These are phyloP conservation scores for Pituophis catenifer DNA, from an alignment of 2,113 vertebrate species.

Conservation along the genomic window DNA sequence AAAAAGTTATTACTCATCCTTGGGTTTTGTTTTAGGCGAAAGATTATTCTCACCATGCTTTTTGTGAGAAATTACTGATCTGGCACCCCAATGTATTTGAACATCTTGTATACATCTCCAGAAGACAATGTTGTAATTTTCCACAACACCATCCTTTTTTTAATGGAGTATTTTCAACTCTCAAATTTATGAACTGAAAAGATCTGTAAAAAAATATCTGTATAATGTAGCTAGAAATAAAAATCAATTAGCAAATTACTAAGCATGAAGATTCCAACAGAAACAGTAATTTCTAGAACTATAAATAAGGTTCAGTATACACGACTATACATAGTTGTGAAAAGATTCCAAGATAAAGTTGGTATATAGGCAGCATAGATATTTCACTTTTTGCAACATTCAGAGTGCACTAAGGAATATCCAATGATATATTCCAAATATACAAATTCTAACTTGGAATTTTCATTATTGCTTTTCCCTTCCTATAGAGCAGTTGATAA, in stretches of 20 bases:
- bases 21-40: slow-evolving; percentile 76
- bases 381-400: not conserved
- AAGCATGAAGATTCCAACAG: slow-evolving; percentile 22
- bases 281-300: not conserved
- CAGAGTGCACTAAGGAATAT: not conserved
- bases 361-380: not conserved
- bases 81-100: slow-evolving; percentile 74
- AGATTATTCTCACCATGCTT: slow-evolving; percentile 84
- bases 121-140: slow-evolving; percentile 65
- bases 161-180: slow-evolving; percentile 48
- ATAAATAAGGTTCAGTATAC: not conserved
- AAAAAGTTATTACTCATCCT: slow-evolving; percentile 85
- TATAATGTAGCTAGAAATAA: slow-evolving; percentile 42
- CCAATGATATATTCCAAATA: not conserved
- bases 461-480: not conserved
- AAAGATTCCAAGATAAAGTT: not conserved
- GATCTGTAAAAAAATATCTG: slow-evolving; percentile 21
- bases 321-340: not conserved
- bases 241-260: slow-evolving; percentile 42
- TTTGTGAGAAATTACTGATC: slow-evolving; percentile 79
- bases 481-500: not conserved
- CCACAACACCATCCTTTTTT: slow-evolving; percentile 40
- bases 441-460: not conserved
- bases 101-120: slow-evolving; percentile 57
- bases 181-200: slow-evolving; percentile 40